Evolutionary conservation across 2,888 invertebrate genomes (phyloP).

Genomic region (Neoscelio sp.): DNA sequence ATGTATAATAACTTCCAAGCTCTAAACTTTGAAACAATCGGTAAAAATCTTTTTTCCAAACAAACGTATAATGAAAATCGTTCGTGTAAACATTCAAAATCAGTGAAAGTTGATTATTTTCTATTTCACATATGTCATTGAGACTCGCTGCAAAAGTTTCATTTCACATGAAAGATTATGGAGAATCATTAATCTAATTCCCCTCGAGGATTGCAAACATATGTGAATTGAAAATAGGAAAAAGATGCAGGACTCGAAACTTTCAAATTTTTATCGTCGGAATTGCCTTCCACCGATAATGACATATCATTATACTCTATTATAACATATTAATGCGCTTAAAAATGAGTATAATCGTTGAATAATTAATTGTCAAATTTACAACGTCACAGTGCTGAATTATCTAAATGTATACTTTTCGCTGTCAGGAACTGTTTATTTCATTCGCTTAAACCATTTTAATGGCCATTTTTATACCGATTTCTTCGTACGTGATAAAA

Average conservation of each 20-base stretch:
- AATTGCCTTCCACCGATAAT: background rate
- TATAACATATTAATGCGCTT: background rate
- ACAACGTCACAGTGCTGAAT: too few relatives aligned
- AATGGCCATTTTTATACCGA: too few relatives aligned
- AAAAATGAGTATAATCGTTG: background rate
- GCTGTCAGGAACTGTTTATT: too few relatives aligned
- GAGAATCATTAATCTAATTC: conserved; percentile 38
- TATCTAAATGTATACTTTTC: too few relatives aligned
- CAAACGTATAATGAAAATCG: too few relatives aligned
- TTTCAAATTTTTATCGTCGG: conserved; percentile 5
- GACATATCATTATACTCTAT: background rate
- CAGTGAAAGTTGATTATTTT: conserved; percentile 46
- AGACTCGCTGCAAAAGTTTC: conserved; percentile 12
- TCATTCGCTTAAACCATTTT: too few relatives aligned
- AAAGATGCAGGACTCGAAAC: background rate
- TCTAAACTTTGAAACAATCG: too few relatives aligned
- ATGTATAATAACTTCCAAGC: too few relatives aligned
- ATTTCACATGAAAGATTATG: conserved; percentile 14
- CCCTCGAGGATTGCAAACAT: conserved; percentile 8
- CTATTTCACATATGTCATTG: conserved; percentile 39
- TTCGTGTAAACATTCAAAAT: too few relatives aligned
- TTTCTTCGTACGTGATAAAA: too few relatives aligned
- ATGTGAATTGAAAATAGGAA: conserved; percentile 23
- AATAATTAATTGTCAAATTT: too few relatives aligned
- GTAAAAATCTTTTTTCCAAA: too few relatives aligned